Evolutionary conservation across 2,888 invertebrate genomes (phyloP).

Genomic region (Dastarcus helophoroides): DNA sequence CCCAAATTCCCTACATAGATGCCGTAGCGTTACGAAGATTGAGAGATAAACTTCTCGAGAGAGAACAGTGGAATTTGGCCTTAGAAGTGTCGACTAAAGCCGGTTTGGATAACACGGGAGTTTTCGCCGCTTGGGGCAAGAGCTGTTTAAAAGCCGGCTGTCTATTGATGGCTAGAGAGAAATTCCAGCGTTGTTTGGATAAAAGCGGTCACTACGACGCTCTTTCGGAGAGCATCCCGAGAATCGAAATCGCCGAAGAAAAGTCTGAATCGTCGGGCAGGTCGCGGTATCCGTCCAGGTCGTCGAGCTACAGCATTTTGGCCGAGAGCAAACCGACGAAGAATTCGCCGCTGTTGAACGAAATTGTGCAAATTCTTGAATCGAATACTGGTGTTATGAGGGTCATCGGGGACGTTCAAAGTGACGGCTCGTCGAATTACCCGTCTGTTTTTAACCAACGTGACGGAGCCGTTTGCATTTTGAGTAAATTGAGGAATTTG

Average conservation of each 20-base stretch:
- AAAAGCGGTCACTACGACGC: constrained; percentile 33
- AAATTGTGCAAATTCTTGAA: constrained; percentile 59
- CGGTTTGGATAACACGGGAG: constrained; percentile 63
- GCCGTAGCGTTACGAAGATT: constrained; percentile 59
- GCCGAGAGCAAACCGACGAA: constrained; percentile 43
- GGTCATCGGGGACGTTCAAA: constrained; percentile 19
- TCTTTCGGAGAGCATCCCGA: constrained; percentile 12
- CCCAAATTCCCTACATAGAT: constrained; percentile 27
- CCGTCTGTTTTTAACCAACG: constrained; percentile 25
- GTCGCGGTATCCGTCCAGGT: constrained; percentile 14
- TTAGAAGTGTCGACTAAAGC: constrained; percentile 79
- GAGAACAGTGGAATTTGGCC: constrained; percentile 76
- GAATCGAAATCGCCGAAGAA: constrained; percentile 2
- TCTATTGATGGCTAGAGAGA: constrained; percentile 63
- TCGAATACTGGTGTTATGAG: constrained; percentile 45
- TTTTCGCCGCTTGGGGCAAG: constrained; percentile 83
- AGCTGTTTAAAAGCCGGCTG: constrained; percentile 70
- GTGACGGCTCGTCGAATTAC: constrained; percentile 23
- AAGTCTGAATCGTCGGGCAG: constrained; percentile 8
- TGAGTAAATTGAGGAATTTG: constrained; percentile 37
- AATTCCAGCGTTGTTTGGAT: constrained; percentile 52
- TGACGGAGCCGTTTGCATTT: constrained; percentile 40
- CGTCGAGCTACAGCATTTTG: constrained; percentile 19
- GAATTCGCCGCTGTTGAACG: constrained; percentile 57
- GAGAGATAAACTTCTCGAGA: constrained; percentile 61